Percentiles rank a stretch among this genome's conserved stretches.
Conservation (phyloP, 2,797 vertebrate species). For the Enteromius thamalakanensis region DNA sequence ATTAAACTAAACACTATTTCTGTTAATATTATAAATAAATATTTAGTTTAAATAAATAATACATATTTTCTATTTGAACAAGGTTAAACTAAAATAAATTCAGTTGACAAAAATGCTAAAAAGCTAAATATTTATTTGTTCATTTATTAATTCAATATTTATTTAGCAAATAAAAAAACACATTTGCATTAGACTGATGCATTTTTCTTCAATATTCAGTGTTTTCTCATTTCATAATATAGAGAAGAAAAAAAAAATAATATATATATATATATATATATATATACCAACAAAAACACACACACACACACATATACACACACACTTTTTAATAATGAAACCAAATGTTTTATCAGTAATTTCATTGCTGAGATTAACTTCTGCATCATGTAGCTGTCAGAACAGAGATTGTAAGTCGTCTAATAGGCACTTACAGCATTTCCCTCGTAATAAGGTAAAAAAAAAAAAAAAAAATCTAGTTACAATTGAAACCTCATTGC, state of each 20-base stretch:
- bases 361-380: background rate
- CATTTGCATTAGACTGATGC: background rate
- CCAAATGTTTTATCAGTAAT: background rate
- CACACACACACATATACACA: too few relatives aligned
- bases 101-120: background rate
- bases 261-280: background rate
- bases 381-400: constrained; percentile 5
- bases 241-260: too few relatives aligned
- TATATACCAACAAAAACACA: background rate
- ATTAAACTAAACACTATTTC: background rate
- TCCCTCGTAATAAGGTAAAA: constrained; percentile 35
- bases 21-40: background rate
- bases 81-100: background rate
- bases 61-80: background rate
- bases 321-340: background rate
- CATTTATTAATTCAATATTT: background rate
- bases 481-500: constrained; percentile 59
- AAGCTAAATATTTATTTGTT: background rate
- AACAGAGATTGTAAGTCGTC: constrained; percentile 27
- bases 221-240: background rate
- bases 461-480: constrained; percentile 29
- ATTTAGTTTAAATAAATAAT: background rate
- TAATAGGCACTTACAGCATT: constrained; percentile 45
- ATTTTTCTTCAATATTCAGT: background rate
- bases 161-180: background rate